Base-by-base conservation (phyloP, 2,113 vertebrate species). In the Hylia prasina region DNA sequence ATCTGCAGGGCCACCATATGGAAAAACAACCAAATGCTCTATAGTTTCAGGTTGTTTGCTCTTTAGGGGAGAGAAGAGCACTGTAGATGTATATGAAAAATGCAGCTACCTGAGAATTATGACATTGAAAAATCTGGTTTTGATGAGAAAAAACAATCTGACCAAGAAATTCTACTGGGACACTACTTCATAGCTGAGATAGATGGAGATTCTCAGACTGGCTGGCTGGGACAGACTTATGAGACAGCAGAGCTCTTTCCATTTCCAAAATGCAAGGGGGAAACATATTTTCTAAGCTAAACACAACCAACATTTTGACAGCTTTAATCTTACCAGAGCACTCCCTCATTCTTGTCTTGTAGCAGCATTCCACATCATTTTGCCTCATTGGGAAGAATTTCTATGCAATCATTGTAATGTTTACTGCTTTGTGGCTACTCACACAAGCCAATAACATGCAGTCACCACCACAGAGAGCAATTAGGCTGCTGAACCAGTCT, bases 391-490 rank as follows among this genome's bases (percentile, higher is more conserved):
- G 37, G 12, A 82, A 63, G 54, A 71, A 69, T 21, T 28, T 47
- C 80, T 63, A 16, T 0, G 0, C 2, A 35, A 14, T 45, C 21
- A 25, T 2, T 39, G 18, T 28, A 28, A 70, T 16, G 22, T 50
- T 80, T 58, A 44, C 30, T 54, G 35, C 30, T 91, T 45, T 33
- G 23, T 54, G 68, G 37, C 44, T 77, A 23, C 48, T 50, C 48
- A 42, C 15, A 45, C 27, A 65, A 22, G 33, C 28, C 64, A 64
- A 23, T 11, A 50, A 47, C 82, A 60, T 0, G 3, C 39, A 82
- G 58, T 33, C 40, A 64, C 25, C 71, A 61, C 16, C 81, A 54
- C 20, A 3, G 44, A 66, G 22, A 1, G 1, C 24, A 18, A 92
- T 18, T 1, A 75, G 15, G 80, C 89, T 72, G 87, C 73, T 48